Evolutionary conservation across 2,888 invertebrate genomes (phyloP).

Genomic region (Acheta domesticus): DNA sequence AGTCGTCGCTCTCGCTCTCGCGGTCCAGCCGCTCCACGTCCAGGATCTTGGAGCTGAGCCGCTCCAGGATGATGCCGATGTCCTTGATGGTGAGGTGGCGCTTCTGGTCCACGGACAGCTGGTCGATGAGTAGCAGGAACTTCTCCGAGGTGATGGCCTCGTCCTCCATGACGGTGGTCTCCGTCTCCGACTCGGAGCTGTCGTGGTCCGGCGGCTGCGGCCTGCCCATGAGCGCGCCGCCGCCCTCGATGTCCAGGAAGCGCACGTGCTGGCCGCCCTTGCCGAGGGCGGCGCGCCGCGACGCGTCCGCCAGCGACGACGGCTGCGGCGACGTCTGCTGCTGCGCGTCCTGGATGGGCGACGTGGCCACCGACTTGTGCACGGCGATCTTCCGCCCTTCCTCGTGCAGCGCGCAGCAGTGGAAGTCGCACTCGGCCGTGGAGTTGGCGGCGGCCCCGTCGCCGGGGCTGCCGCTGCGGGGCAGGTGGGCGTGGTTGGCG

Average conservation of each 20-base stretch:
- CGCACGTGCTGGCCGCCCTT: slow-evolving; percentile 57
- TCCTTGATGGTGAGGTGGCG: slow-evolving; percentile 90
- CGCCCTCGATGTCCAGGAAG: slow-evolving; percentile 73
- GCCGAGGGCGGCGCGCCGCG: slow-evolving; percentile 35
- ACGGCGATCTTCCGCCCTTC: slow-evolving; percentile 88
- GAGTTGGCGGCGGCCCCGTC: slow-evolving; percentile 56
- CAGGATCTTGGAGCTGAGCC: slow-evolving; percentile 87
- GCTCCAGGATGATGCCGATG: slow-evolving; percentile 89
- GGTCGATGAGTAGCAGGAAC: slow-evolving; percentile 88
- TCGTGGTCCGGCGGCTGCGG: slow-evolving; percentile 44
- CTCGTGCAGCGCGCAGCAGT: slow-evolving; percentile 91
- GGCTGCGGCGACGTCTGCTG: slow-evolving; percentile 49
- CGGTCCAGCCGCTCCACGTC: slow-evolving; percentile 90
- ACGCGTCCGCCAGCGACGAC: slow-evolving; percentile 44
- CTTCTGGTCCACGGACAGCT: slow-evolving; percentile 87
- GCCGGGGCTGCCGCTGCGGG: slow-evolving; percentile 62
- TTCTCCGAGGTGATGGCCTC: slow-evolving; percentile 86
- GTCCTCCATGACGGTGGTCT: slow-evolving; percentile 89
- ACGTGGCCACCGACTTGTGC: slow-evolving; percentile 88
- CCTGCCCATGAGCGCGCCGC: slow-evolving; percentile 43
- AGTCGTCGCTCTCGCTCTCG: slow-evolving; percentile 88
- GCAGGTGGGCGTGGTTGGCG: slow-evolving; percentile 64
- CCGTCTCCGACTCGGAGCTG: slow-evolving; percentile 88
- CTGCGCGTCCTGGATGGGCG: slow-evolving; percentile 80
- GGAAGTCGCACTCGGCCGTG: slow-evolving; percentile 83